Evolutionary conservation across 2,888 invertebrate genomes (phyloP).

Genomic region (Lordiphosa fenestrarum): DNA sequence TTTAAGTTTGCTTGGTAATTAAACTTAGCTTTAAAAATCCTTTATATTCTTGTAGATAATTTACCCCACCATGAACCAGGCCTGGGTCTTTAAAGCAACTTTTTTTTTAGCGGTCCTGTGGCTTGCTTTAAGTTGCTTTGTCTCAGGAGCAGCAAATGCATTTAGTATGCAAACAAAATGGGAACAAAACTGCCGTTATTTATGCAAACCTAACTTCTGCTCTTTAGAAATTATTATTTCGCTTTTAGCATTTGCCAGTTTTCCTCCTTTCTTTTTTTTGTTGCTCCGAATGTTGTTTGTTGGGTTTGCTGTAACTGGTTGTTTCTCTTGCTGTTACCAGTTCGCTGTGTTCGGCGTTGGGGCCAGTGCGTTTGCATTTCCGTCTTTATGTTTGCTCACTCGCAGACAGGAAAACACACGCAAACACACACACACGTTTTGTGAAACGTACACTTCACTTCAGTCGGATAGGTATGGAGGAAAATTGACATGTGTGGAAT

Average conservation of each 20-base stretch:
- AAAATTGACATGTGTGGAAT: too few relatives aligned
- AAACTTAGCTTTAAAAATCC: too few relatives aligned
- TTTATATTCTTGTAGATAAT: too few relatives aligned
- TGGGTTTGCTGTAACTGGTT: constrained; percentile 17
- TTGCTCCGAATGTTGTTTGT: constrained; percentile 15
- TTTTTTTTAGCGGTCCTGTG: constrained; percentile 8
- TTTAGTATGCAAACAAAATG: constrained; percentile 60
- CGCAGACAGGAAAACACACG: constrained; percentile 14
- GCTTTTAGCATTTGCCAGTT: constrained; percentile 18
- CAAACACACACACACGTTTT: constrained; percentile 5
- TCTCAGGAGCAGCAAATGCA: constrained; percentile 50
- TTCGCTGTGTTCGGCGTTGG: constrained; percentile 26
- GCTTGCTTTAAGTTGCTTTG: constrained; percentile 29
- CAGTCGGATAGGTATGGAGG: too few relatives aligned
- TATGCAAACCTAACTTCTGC: constrained; percentile 72
- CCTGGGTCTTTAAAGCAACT: background rate
- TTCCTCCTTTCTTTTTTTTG: constrained; percentile 12
- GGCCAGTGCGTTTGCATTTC: constrained; percentile 55
- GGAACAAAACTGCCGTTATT: constrained; percentile 64
- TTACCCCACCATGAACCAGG: too few relatives aligned
- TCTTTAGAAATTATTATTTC: constrained; percentile 70
- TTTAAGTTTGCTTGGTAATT: too few relatives aligned
- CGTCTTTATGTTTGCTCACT: constrained; percentile 59
- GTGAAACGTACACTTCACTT: background rate
- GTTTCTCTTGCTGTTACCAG: constrained; percentile 46